phyloP scores from a whole-genome alignment of 2,113 vertebrate genomes.

The Calonectris borealis region DNA sequence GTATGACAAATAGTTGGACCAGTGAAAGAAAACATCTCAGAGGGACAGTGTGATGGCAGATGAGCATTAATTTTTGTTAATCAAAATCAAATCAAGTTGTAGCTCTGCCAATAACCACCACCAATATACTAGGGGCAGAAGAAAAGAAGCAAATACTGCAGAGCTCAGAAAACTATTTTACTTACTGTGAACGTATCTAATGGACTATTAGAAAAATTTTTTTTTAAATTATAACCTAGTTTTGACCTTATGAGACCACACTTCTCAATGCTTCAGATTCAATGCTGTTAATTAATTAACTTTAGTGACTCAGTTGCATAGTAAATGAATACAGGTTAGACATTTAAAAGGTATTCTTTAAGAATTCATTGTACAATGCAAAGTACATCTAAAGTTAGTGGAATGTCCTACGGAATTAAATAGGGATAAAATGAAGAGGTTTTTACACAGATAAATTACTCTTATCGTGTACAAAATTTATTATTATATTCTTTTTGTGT shows the following conservation, averaged over 20 bases:
- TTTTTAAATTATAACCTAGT: not conserved
- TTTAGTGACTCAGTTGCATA: not conserved
- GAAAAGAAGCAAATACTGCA: not conserved
- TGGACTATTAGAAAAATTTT: not conserved
- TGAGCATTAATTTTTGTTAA: not conserved
- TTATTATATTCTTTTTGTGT: not conserved
- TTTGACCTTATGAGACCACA: not conserved
- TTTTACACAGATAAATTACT: not conserved
- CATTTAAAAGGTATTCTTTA: constrained; percentile 4
- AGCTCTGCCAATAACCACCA: not conserved
- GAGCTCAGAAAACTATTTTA: not conserved
- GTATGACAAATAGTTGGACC: not conserved
- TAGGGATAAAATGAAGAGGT: not conserved
- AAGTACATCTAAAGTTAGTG: not conserved
- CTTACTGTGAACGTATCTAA: not conserved
- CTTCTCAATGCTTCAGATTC: not conserved
- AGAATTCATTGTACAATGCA: not conserved
- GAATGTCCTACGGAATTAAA: not conserved
- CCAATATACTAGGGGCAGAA: not conserved
- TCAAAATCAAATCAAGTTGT: not conserved
- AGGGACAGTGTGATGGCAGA: not conserved
- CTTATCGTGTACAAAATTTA: not conserved
- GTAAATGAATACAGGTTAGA: constrained; percentile 27
- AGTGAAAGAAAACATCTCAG: not conserved
- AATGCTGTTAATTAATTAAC: constrained; percentile 36